These are phyloP conservation scores for Cyanoderma ruficeps DNA, from an alignment of 2,113 vertebrate genomes.

Conservation along the genomic window DNA sequence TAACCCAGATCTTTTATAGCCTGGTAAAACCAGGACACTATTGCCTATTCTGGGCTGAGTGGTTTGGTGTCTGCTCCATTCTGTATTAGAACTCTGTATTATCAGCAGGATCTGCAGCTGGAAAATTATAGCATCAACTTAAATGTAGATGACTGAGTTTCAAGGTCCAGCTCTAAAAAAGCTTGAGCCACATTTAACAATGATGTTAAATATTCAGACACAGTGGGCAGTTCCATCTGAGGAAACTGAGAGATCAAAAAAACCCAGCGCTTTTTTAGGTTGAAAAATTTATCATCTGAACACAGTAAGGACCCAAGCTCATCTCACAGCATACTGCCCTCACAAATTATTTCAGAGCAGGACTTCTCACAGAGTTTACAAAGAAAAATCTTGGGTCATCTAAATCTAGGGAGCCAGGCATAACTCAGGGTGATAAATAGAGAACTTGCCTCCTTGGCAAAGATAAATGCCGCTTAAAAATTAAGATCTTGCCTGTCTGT, in stretches of 20 bases:
- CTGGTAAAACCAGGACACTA: neutral
- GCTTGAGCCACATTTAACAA: neutral
- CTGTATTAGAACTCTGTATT: neutral
- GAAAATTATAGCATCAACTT: neutral
- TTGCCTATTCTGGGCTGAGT: neutral
- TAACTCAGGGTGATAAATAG: rapidly evolving
- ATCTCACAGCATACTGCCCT: neutral
- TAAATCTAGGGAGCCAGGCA: neutral
- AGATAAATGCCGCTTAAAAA: neutral
- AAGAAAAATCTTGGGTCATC: neutral
- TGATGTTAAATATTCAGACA: neutral
- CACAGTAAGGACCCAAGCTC: neutral
- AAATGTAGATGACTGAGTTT: neutral
- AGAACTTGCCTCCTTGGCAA: neutral
- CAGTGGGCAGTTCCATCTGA: neutral
- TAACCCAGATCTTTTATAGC: neutral
- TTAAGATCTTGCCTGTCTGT: neutral
- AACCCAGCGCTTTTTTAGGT: neutral
- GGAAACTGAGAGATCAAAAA: neutral
- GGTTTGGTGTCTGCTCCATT: neutral
- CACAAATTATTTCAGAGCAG: neutral
- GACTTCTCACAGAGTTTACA: neutral
- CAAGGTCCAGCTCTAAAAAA: neutral
- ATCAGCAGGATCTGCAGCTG: neutral
- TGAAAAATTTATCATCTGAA: neutral